Base-by-base conservation (phyloP, 2,888 invertebrate genomes). In the Sussaba pulchella region DNA sequence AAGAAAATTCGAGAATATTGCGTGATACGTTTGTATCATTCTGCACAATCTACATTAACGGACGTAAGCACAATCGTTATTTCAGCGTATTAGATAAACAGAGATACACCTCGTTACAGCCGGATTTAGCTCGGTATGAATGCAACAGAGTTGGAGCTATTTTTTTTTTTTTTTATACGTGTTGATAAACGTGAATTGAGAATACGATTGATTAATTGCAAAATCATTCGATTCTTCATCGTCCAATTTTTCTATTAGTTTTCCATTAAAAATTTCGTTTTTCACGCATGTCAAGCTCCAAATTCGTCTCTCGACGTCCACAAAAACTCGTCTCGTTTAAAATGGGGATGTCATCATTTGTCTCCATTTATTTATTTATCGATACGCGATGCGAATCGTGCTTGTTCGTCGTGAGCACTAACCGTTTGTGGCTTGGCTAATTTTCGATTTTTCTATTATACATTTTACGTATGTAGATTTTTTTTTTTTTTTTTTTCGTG, bases 321-420 rank as follows among this genome's bases (percentile, higher is more conserved):
- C n/a, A n/a, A n/a, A n/a, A n/a, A n/a, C n/a, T 45, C 57, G 52
- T 50, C 70, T 54, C 39, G 57, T 17, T 10, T 50, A 14, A 52
- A 70, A 41, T 24, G n/a, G 39, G 19, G n/a, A n/a, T n/a, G n/a
- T n/a, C n/a, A n/a, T n/a, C n/a, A n/a, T n/a, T n/a, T 19, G 21
- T 1, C 36, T 70, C 31, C 41, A 74, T 73, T 73, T 63, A 73
- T 73, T 73, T 36, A 63, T 50, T n/a, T 50, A 64, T 52, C 50
- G 36, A 52, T 67, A 24, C 10, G 17, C 66, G 50, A 50, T 19
- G 39, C 50, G 36, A 50, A 66, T 66, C 39, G 17, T 50, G 21
- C 50, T 66, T 21, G 47, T 52, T 66, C n/a, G n/a, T 66, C 50
- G 31, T 50, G 50, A 66, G 50, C 66, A 66, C 36, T 47, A 36